Percentiles rank a stretch among this genome's conserved stretches.
Evolutionary conservation across 30 jellyfish, hydroid and myxozoan species (phyloP).

Genomic region (Chironex yamaguchii): DNA sequence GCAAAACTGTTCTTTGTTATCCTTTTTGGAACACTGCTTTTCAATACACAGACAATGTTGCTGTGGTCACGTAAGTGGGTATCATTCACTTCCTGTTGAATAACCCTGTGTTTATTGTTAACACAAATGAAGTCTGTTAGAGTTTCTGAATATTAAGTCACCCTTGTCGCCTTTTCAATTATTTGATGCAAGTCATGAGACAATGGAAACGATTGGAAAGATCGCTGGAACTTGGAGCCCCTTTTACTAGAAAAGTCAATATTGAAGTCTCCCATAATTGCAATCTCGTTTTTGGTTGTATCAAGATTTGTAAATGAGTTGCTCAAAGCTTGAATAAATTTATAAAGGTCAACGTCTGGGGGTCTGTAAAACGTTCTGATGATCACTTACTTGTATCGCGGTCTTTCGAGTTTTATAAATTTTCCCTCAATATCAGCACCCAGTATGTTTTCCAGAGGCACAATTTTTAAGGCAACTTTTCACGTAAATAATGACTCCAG

Average conservation of each 20-base stretch:
- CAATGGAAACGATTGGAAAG: constrained; percentile 62
- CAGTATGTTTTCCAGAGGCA: constrained; percentile 63
- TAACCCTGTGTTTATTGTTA: constrained; percentile 71
- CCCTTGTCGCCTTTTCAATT: constrained; percentile 73
- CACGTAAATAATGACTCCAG: constrained; percentile 3
- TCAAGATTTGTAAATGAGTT: constrained; percentile 51
- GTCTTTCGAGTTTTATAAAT: constrained; percentile 64
- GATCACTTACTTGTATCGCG: constrained; percentile 63
- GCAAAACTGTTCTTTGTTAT: constrained; percentile 69
- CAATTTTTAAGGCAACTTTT: neutral
- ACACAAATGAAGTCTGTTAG: constrained; percentile 50
- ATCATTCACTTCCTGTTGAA: constrained; percentile 70
- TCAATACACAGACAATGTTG: constrained; percentile 72
- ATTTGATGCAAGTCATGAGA: constrained; percentile 57
- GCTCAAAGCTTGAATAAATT: constrained; percentile 34
- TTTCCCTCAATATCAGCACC: constrained; percentile 76
- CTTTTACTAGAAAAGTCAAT: constrained; percentile 62
- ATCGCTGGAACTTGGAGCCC: constrained; percentile 79
- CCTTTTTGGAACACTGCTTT: constrained; percentile 72
- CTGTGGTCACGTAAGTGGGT: constrained; percentile 75
- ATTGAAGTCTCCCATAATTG: constrained; percentile 64
- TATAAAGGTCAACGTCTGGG: constrained; percentile 40
- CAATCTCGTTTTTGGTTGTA: constrained; percentile 45
- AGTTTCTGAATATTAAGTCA: constrained; percentile 64
- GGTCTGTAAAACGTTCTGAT: constrained; percentile 67